phyloP scores from a whole-genome alignment of 1,140 invertebrate species.

The Cherax quadricarinatus region DNA sequence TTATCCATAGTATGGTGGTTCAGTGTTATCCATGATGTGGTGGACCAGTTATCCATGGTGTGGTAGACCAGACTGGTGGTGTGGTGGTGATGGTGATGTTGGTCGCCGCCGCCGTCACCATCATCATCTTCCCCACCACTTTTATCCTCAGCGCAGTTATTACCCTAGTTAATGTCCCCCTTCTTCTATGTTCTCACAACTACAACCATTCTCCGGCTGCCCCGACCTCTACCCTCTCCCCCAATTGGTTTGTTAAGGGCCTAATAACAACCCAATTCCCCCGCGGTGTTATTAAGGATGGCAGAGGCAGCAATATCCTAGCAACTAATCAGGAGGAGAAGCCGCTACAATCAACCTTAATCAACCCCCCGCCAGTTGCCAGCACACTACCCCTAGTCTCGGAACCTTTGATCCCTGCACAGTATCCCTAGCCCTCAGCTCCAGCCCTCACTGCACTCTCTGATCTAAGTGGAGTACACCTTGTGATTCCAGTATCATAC shows the following conservation, averaged over 20 bases:
- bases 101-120: background rate
- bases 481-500: background rate
- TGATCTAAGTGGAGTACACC: background rate
- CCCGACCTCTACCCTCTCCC: background rate
- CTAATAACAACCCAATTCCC: background rate
- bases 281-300: slow-evolving; percentile 14
- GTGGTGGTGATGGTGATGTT: no score
- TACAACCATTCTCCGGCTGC: background rate
- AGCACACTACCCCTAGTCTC: background rate
- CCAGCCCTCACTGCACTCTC: background rate
- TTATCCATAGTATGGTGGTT: no score
- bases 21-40: no score
- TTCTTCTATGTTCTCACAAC: no score
- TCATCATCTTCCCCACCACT: background rate
- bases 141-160: background rate
- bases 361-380: background rate
- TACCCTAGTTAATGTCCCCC: no score
- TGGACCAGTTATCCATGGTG: no score
- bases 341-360: slow-evolving; percentile 10
- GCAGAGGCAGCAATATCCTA: slow-evolving; percentile 12
- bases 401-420: background rate
- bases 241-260: background rate
- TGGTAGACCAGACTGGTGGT: no score
- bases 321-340: background rate
- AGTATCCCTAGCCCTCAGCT: background rate